Conservation (phyloP, 2,797 vertebrate species). For the Gymnoscopelus braueri region DNA sequence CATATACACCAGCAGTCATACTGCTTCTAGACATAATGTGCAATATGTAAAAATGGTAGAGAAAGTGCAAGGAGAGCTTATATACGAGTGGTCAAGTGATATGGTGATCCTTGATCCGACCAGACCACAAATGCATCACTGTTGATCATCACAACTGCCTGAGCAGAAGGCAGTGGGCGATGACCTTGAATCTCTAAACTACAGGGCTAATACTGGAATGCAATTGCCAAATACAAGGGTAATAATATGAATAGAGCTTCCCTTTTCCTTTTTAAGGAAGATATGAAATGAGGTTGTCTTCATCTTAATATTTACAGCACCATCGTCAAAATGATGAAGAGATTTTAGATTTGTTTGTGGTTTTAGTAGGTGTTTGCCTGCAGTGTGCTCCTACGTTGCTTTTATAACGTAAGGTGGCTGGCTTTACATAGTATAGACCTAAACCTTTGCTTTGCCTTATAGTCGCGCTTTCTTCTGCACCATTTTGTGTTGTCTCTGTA, state of each 20-base stretch:
- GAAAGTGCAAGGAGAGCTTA: conserved; percentile 21
- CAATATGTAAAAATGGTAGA: conserved; percentile 48
- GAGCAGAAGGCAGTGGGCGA: conserved; percentile 3
- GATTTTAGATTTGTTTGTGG: conserved; percentile 18
- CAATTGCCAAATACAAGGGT: conserved; percentile 17
- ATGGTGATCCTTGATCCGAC: not conserved
- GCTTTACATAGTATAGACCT: conserved; percentile 44
- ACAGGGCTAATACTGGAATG: conserved; percentile 36
- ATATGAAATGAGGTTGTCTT: conserved; percentile 1
- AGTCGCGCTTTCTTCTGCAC: conserved; percentile 27
- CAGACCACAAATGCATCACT: not conserved
- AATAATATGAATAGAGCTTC: conserved; percentile 3
- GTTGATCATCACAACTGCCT: not conserved
- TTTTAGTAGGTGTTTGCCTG: conserved; percentile 25
- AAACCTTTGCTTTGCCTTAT: conserved; percentile 48
- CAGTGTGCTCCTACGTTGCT: conserved; percentile 48
- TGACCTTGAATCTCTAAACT: conserved; percentile 31
- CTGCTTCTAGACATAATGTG: conserved; percentile 50
- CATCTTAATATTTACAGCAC: conserved; percentile 4
- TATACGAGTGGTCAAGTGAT: conserved; percentile 19
- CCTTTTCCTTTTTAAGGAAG: conserved; percentile 4
- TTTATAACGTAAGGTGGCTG: conserved; percentile 36
- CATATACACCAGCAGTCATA: conserved; percentile 22
- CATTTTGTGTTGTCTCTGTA: not conserved
- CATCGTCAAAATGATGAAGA: conserved; percentile 1